Conservation (phyloP, 2,113 vertebrate genomes). For the Nothobranchius kuhntae region DNA sequence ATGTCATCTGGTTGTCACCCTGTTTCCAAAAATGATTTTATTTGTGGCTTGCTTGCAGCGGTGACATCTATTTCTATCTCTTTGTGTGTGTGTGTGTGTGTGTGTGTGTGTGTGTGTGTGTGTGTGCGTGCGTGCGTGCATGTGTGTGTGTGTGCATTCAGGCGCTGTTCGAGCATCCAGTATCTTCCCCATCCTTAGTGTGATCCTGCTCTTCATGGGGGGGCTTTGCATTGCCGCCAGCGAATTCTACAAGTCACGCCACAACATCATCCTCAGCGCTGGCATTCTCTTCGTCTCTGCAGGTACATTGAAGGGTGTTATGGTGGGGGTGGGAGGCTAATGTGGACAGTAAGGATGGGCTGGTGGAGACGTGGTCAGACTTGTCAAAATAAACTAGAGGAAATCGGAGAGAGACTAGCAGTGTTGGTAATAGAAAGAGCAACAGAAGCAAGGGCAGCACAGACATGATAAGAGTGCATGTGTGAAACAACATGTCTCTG, state of each 20-base stretch:
- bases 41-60: background rate
- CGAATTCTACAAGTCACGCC: constrained; percentile 99
- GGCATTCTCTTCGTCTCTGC: constrained; percentile 98
- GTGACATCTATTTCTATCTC: background rate
- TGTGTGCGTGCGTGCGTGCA: no score
- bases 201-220: constrained; percentile 99
- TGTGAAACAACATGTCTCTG: background rate
- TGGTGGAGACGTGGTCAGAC: background rate
- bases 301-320: constrained; percentile 75
- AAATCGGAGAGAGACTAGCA: background rate
- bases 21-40: background rate
- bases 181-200: constrained; percentile 98
- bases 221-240: constrained; percentile 98
- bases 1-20: background rate
- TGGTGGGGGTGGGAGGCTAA: background rate
- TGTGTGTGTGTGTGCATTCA: constrained; percentile 51
- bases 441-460: background rate
- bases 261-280: constrained; percentile 99
- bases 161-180: constrained; percentile 97
- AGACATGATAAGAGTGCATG: background rate
- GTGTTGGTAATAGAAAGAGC: background rate
- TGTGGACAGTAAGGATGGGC: background rate
- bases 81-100: background rate
- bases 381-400: background rate
- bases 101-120: no score